Percentiles rank a stretch among this genome's conserved stretches.
Conservation (phyloP, 2,888 invertebrate species). For the Aphidius colemani region DNA sequence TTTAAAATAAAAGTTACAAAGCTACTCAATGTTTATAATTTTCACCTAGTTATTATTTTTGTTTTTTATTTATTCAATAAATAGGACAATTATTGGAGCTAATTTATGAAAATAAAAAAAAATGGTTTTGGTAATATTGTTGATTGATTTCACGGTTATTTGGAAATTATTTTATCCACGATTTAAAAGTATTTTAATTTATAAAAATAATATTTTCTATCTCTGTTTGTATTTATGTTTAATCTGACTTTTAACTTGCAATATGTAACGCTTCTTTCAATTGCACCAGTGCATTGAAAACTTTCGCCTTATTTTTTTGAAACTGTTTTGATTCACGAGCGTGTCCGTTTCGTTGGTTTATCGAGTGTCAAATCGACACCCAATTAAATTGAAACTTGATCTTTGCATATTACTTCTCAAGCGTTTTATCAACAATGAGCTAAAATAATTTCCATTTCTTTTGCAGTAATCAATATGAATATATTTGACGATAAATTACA, state of each 20-base stretch:
- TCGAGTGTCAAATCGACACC: conserved; percentile 26
- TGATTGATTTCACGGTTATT: conserved; percentile 10
- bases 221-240: no score
- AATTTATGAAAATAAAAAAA: not conserved
- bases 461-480: not conserved
- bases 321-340: conserved; percentile 14
- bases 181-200: conserved; percentile 12
- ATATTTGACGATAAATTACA: conserved; percentile 2
- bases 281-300: conserved; percentile 17
- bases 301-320: conserved; percentile 23
- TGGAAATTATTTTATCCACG: not conserved
- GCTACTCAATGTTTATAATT: not conserved
- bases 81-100: not conserved
- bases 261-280: conserved; percentile 5
- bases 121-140: not conserved
- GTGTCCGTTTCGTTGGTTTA: conserved; percentile 21
- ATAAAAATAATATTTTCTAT: conserved; percentile 9
- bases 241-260: not conserved
- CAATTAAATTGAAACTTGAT: conserved; percentile 18
- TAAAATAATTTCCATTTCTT: not conserved
- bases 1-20: not conserved
- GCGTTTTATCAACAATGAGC: no score
- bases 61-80: not conserved
- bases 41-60: not conserved
- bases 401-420: not conserved